Evolutionary conservation across 2,113 vertebrate species (phyloP), one percentile per base, ranked within the genome.

Genomic region (Myrmophylax atrothorax): DNA sequence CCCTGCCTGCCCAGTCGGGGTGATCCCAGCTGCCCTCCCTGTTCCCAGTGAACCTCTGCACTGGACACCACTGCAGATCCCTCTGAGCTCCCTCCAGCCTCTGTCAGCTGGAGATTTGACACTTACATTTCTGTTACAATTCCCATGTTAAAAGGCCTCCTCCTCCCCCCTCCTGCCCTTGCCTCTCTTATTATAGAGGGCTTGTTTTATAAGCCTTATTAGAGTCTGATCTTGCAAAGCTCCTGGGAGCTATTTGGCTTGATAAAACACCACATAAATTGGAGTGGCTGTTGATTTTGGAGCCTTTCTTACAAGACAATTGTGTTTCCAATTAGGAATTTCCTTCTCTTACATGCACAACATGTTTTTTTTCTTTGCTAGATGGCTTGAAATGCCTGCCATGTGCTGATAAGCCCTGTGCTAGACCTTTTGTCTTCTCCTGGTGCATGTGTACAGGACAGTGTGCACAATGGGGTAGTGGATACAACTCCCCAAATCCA

Each of bases 201-300:
- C 83, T 90, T 15, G 24, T 56, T 96, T 92, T 89, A 88, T 93
- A 86, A 91, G 37, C 90, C 83, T 87, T 84, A 83, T 90, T 96
- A 93, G 74, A 91, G 60, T 56, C 64, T 93, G 68, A 26, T 95
- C 85, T 90, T 60, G 40, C 70, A 93, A 92, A 88, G 64, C 93
- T 79, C 86, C 40, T 56, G 88, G 92, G 93, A 80, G 64, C 79
- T 90, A 64, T 96, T 94, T 95, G 94, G 56, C 85, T 88, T 94
- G 92, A 93, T 91, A 93, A 95, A 95, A 94, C 79, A 96, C 68
- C 56, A 42, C 56, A 87, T 93, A 90, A 96, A 93, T 96, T 93
- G 62, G 90, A 95, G 87, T 86, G 88, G 68, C 93, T 97, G 93
- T 95, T 96, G 94, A 88, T 92, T 96, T 94, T 95, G 79, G 76